Evolutionary conservation across 1,140 invertebrate genomes (phyloP), one percentile per base, ranked within the genome.

Genomic region (Drosophila oshimai): DNA sequence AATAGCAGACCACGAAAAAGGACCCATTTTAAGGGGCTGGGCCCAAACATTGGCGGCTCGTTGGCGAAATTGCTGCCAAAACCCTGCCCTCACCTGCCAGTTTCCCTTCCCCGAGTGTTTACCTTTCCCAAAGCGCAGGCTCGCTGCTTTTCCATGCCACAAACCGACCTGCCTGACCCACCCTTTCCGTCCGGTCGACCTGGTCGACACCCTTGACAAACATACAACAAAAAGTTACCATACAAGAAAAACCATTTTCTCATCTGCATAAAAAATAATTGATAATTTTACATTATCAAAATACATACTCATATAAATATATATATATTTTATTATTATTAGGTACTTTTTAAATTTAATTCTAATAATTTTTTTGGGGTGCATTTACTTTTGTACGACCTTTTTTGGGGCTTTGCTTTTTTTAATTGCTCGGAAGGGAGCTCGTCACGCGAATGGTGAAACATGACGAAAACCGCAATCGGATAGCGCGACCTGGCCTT

Each of bases 391-490:
- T 18, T 17, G 18, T 22, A 13, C 2, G 7, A 36, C 10, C 10
- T 92, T 29, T 97, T 55, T 61, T n/a, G 46, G 28, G 37, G 65
- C 51, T 26, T 42, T 51, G n/a, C n/a, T 61, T 15, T 68, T 91
- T 61, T 83, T 77, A 83, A 31, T 93, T 92, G 47, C 93, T 93
- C 2, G 95, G 95, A 37, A 42, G 90, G 61, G 58, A 97, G 97
- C 72, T 95, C 93, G 31, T 90, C 77, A 94, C 95, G 91, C 57
- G 71, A 81, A 49, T 55, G 34, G 41, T 31, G 33, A 36, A 77
- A 72, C 67, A 51, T 24, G 29, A 31, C 41, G 10, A 20, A 51
- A 65, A 65, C 42, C 42, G 20, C 44, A 49, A 49, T 64, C 26
- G 49, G 26, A 65, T 57, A 17, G 55, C 28, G 39, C 37, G 37